phyloP scores from a whole-genome alignment of 1,140 invertebrate species.

The Oscheius sp. region DNA sequence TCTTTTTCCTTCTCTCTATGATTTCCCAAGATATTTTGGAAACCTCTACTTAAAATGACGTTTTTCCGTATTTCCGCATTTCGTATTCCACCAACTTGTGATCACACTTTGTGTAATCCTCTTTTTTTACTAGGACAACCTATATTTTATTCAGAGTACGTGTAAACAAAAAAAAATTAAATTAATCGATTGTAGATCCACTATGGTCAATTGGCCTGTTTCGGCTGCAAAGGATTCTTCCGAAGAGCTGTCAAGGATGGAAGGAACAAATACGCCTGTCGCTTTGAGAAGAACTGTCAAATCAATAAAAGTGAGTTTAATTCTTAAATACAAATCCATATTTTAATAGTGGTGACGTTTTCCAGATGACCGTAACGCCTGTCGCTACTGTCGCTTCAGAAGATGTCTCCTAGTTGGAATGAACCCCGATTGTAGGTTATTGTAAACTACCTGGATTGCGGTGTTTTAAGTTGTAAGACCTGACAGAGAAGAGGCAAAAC shows the following conservation, averaged over 20 bases:
- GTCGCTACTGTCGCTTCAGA: constrained; percentile 42
- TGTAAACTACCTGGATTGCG: neutral
- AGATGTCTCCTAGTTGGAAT: constrained; percentile 41
- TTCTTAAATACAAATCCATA: neutral
- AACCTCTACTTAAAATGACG: no score
- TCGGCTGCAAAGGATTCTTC: constrained; percentile 45
- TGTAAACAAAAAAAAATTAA: neutral
- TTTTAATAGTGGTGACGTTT: neutral
- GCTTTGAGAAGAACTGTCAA: constrained; percentile 38
- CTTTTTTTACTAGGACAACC: neutral
- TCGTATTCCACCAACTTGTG: neutral
- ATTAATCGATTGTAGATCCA: constrained; percentile 21
- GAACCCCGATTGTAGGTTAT: constrained; percentile 41
- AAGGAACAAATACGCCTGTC: constrained; percentile 41
- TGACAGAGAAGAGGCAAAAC: constrained; percentile 26
- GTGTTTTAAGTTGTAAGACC: constrained; percentile 26
- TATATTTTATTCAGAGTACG: no score
- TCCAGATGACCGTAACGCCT: constrained; percentile 39
- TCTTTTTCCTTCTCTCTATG: no score
- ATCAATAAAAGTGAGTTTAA: constrained; percentile 37
- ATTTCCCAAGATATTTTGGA: no score
- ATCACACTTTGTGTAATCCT: no score
- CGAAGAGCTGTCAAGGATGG: constrained; percentile 42
- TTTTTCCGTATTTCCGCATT: neutral
- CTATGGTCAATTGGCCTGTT: constrained; percentile 43